phyloP scores from a whole-genome alignment of 2,888 invertebrate genomes.

The Formica aserva region DNA sequence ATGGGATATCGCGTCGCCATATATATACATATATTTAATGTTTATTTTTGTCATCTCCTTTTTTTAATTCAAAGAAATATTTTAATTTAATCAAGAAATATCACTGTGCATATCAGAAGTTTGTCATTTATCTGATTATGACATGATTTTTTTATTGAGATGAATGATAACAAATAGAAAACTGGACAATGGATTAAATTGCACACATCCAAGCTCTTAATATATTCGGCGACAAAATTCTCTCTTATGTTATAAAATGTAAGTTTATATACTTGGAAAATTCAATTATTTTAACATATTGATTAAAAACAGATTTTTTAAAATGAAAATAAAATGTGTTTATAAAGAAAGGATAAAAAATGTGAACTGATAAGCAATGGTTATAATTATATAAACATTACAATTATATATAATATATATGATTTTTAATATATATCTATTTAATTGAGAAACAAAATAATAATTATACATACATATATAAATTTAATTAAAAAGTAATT shows the following conservation, averaged over 20 bases:
- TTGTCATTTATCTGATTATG: background rate
- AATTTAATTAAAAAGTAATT: too few species aligned
- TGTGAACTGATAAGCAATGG: too few species aligned
- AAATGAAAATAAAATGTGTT: background rate
- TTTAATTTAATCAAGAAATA: background rate
- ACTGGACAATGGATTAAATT: background rate
- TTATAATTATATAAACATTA: too few species aligned
- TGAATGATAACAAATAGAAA: background rate
- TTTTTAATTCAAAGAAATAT: background rate
- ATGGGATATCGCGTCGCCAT: too few species aligned
- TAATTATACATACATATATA: too few species aligned
- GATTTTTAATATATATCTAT: too few species aligned
- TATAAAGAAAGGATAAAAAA: too few species aligned
- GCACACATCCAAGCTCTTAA: background rate
- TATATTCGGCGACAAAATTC: background rate
- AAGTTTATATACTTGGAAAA: too few species aligned
- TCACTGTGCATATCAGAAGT: background rate
- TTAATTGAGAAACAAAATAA: too few species aligned
- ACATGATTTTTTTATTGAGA: background rate
- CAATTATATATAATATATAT: too few species aligned
- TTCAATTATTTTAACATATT: background rate
- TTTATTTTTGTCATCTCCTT: background rate
- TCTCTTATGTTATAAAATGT: too few species aligned
- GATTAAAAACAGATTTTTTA: background rate
- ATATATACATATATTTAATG: background rate